Base-by-base conservation (phyloP, 2,888 invertebrate species). In the Drosophila planitibia region DNA sequence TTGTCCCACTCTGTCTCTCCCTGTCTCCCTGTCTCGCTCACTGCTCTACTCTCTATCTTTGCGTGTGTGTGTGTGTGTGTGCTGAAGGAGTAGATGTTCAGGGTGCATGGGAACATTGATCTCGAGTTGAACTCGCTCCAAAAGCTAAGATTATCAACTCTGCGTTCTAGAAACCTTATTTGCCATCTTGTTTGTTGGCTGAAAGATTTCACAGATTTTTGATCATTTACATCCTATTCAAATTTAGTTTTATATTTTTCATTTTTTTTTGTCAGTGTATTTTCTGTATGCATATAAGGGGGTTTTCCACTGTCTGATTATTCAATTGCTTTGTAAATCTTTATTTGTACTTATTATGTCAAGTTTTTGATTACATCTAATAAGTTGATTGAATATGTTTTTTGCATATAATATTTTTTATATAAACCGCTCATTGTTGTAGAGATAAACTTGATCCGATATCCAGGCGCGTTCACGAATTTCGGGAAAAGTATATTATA, bases 291-390 rank as follows among this genome's bases (percentile, higher is more conserved):
- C 30, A 65, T 51, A 25, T 52, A 41, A 51, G 41, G 76, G 73
- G 64, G 60, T 39, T 67, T 41, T 59, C 61, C 37, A 54, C 51
- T 44, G 47, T 25, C 70, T 66, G 70, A 63, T 77, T 77, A 77
- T 74, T 66, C 77, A 77, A 77, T 77, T 77, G 74, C 74, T 63
- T 62, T 77, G 65, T 59, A 74, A 76, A 62, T 77, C 74, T 65
- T 59, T 65, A 74, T 35, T 74, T 65, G 74, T 51, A 65, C 77
- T 65, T 65, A 74, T 59, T 59, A 68, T 63, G 69, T 61, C 73
- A 76, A 64, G 63, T 69, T 76, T 73, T 73, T 76, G 76, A 76
- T 77, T 63, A 60, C 51, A 60, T 61, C 51, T 60, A 71, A 73
- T 33, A 71, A 19, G 51, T 57, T 72, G 47, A 62, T 65, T 64